Evolutionary conservation across 2,113 vertebrate species (phyloP).

Genomic region (Anseranas semipalmata): DNA sequence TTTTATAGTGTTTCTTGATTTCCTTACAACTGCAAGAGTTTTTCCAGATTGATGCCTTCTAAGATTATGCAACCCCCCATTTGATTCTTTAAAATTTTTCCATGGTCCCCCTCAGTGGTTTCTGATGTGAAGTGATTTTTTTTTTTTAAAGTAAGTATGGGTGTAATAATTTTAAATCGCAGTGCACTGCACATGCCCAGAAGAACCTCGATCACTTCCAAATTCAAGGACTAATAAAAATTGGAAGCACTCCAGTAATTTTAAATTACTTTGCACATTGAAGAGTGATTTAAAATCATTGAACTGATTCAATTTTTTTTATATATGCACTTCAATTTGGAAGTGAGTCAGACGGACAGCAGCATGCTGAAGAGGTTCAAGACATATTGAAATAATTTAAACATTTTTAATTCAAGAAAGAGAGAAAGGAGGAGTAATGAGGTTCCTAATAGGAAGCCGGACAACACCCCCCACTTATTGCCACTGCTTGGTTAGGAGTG

Average conservation of each 20-base stretch:
- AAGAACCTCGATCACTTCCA: constrained; percentile 77
- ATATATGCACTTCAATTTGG: constrained; percentile 80
- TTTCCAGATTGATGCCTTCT: not conserved
- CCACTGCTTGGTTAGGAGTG: not conserved
- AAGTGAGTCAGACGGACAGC: constrained; percentile 78
- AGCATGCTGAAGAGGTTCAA: constrained; percentile 52
- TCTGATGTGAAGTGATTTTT: constrained; percentile 27
- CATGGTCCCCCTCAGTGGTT: not conserved
- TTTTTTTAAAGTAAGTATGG: not conserved
- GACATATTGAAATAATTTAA: constrained; percentile 69
- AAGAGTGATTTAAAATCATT: constrained; percentile 84
- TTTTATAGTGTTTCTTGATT: constrained; percentile 7
- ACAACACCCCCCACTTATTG: not conserved
- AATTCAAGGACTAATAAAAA: constrained; percentile 85
- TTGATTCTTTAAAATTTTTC: not conserved
- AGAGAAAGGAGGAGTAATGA: constrained; percentile 68
- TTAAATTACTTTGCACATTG: constrained; percentile 83
- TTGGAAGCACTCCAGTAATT: constrained; percentile 84
- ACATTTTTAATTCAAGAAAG: constrained; percentile 62
- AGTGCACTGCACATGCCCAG: constrained; percentile 75
- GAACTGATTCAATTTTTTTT: constrained; percentile 79
- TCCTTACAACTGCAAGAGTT: not conserved
- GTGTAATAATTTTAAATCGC: constrained; percentile 75
- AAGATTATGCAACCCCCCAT: not conserved
- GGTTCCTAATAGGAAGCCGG: constrained; percentile 14